Evolutionary conservation across 1,140 invertebrate species (phyloP), one percentile per base, ranked within the genome.

Genomic region (Bactericera cockerelli): DNA sequence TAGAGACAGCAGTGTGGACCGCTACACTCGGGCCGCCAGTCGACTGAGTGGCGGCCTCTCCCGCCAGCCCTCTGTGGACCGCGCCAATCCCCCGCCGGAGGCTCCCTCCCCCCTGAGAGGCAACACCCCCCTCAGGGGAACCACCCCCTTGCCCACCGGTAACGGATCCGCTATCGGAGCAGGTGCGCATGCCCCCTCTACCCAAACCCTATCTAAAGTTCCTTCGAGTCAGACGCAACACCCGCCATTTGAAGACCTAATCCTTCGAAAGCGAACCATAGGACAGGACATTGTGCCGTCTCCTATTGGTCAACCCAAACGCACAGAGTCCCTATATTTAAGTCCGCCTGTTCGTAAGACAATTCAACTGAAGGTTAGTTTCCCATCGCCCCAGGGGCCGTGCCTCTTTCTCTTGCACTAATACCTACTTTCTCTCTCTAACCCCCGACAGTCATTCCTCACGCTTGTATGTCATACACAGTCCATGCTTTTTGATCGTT

Each of bases 271-370:
- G 69, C 77, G 86, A 64, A 82, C 77, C 59, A 76, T 90, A 55
- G 87, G 86, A 49, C 89, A 90, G 73, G 89, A 91, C 69, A 91
- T 92, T 69, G 81, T 88, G 66, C 84, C 87, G 31, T 87, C 87
- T 65, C 80, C 79, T 57, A 67, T 67, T 24, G 65, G 63, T 0
- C 87, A 90, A 69, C 89, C 88, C 36, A 91, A 91, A 70, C 77
- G 90, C 64, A 93, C 89, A 55, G 89, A 93, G 69, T 93, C 89
- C 71, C 60, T 68, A 55, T 67, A 66, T 33, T 60, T 67, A 19
- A 61, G 62, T 11, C 59, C 57, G 26, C 54, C 63, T 39, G 57
- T 57, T 3, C 63, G 57, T 25, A 65, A 63, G 61, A 63, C 64
- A 39, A 57, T 61, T 38, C 61, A 56, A 25, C 59, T 60, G n/a